These are phyloP conservation scores for Hoplostethus mediterraneus DNA, from an alignment of 2,797 vertebrate genomes.

Conservation along the genomic window DNA sequence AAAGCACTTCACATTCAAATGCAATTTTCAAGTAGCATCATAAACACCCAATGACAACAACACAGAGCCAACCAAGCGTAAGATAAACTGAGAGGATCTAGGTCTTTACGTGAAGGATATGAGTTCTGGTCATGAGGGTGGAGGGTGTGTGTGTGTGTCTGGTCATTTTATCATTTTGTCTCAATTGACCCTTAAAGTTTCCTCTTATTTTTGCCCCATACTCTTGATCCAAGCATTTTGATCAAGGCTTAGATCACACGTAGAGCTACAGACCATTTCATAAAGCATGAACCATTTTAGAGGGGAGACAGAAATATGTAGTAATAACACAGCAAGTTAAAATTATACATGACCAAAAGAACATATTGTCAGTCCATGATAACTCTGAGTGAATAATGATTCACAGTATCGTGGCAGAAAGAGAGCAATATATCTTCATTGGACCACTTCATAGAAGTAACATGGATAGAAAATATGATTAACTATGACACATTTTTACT, in stretches of 20 bases:
- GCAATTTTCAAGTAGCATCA: conserved; percentile 67
- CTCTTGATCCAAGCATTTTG: too few species aligned
- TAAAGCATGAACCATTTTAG: conserved; percentile 4
- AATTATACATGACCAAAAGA: conserved; percentile 24
- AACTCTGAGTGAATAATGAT: conserved; percentile 17
- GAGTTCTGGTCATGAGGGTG: not conserved
- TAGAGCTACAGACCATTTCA: conserved; percentile 17
- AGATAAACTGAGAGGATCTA: conserved; percentile 25
- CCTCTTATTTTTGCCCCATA: conserved; percentile 30
- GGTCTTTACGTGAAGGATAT: conserved; percentile 11
- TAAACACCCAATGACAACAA: conserved; percentile 66
- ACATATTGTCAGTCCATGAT: conserved; percentile 25
- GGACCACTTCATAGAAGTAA: conserved; percentile 75
- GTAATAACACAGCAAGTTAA: not conserved
- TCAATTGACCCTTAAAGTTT: not conserved
- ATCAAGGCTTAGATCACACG: conserved; percentile 5
- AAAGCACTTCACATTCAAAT: conserved; percentile 76
- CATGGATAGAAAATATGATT: conserved; percentile 64
- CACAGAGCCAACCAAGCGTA: conserved; percentile 44
- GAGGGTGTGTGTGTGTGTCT: not conserved
- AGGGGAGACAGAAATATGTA: not conserved
- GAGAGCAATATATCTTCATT: conserved; percentile 41
- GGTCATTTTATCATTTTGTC: not conserved
- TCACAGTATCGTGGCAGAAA: conserved; percentile 34
- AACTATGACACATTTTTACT: conserved; percentile 34